These are phyloP conservation scores for Drosophila navojoa DNA, from an alignment of 1,140 invertebrate genomes.

Conservation along the genomic window DNA sequence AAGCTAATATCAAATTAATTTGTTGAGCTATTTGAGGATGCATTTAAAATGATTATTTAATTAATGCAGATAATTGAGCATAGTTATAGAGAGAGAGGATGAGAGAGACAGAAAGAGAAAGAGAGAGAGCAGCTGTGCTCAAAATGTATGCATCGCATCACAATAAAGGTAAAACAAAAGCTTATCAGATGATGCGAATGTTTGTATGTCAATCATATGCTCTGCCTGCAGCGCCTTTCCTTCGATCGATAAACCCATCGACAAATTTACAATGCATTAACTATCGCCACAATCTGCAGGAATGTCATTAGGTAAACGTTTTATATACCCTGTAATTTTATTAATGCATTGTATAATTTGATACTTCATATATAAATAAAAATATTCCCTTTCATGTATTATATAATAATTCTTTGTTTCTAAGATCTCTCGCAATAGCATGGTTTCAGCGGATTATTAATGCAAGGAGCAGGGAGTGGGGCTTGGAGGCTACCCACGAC, in stretches of 20 bases:
- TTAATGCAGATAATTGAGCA: slow-evolving; percentile 67
- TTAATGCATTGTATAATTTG: too few species aligned
- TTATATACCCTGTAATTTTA: background rate
- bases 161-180: slow-evolving; percentile 43
- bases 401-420: background rate
- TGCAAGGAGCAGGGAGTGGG: background rate
- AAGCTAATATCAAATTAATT: slow-evolving; percentile 69
- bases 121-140: background rate
- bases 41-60: slow-evolving; percentile 73
- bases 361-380: too few species aligned
- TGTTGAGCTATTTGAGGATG: slow-evolving; percentile 66
- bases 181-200: too few species aligned
- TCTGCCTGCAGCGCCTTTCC: background rate
- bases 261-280: background rate
- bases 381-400: too few species aligned
- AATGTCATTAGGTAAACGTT: background rate
- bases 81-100: background rate
- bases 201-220: slow-evolving; percentile 16
- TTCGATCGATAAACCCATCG: slow-evolving; percentile 14
- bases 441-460: background rate
- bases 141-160: slow-evolving; percentile 27
- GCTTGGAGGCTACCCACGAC: background rate
- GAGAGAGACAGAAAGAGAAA: background rate
- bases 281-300: background rate
- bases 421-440: slow-evolving; percentile 2